Conservation (phyloP, 2,797 vertebrate genomes). For the Melanogrammus aeglefinus region DNA sequence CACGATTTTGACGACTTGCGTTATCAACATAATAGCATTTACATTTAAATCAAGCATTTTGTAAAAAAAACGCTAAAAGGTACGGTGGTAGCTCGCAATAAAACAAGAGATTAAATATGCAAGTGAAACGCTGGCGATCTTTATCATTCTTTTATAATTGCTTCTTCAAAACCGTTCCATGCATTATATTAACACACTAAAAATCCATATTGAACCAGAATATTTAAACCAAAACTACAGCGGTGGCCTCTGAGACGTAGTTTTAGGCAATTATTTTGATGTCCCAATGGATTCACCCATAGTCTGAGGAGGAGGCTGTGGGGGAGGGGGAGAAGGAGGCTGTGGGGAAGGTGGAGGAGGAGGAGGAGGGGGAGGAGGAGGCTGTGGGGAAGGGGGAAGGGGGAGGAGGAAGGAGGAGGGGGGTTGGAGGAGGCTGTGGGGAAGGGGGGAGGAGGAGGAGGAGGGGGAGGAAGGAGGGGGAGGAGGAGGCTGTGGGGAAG, state of each 20-base stretch:
- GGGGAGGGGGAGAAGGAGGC: neutral
- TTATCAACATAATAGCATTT: no score
- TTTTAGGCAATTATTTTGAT: slow-evolving; percentile 8
- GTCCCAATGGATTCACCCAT: neutral
- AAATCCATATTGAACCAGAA: neutral
- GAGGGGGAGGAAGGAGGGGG: neutral
- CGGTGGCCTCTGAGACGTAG: neutral
- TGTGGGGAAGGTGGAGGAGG: neutral
- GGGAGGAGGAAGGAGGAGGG: neutral
- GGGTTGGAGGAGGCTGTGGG: neutral
- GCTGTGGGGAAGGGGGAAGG: neutral
- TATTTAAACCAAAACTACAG: neutral
- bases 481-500: neutral
- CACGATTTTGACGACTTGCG: no score
- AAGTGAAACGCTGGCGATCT: neutral
- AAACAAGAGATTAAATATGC: neutral
- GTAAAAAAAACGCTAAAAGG: neutral
- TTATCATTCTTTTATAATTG: slow-evolving; percentile 2
- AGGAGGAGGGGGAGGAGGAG: neutral
- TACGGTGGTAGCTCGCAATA: neutral
- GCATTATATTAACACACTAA: neutral
- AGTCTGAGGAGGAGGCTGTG: neutral
- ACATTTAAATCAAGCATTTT: no score
- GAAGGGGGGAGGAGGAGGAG: neutral
- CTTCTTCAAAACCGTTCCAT: neutral